Base-by-base conservation (phyloP, 2,113 vertebrate genomes). In the Phaethornis superciliosus region DNA sequence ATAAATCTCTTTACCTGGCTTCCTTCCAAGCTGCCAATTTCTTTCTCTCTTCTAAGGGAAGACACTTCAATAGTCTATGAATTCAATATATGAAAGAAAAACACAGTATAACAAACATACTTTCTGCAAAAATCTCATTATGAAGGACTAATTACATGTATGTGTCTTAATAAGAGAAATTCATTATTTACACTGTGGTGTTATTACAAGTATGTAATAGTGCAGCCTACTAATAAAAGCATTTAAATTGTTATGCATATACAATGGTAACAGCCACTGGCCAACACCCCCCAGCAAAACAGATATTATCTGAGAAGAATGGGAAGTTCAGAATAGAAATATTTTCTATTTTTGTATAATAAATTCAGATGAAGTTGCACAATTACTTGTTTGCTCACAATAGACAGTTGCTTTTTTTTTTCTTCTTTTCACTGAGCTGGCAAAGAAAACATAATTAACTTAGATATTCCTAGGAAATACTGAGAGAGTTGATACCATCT, bases 171-270 rank as follows among this genome's bases (percentile, higher is more conserved):
- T 32, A 87, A 74, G 22, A 47, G 4, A 28, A 64, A 7, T 13
- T 6, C 26, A 12, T 27, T 17, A 21, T 46, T 76, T 32, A 24
- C 19, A 46, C 32, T 9, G 19, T 19, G 47, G 10, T 37, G 47
- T 40, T 59, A 35, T 26, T 81, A 37, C 30, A 23, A 15, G 33
- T 13, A 37, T 0, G 0, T 5, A 55, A 26, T 67, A 33, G 9
- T 6, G 33, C 28, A 55, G 49, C 13, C 40, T 32, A 44, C 32
- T 47, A 35, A 4, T 27, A 52, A 33, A 54, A 58, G 5, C 15
- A 70, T 69, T 68, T 22, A 44, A 24, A 15, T 6, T 17, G 22
- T 15, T 77, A 52, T 56, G 22, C 9, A 19, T 18, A 40, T 4
- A 15, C 27, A 60, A 12, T 10, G 20, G 9, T 23, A 70, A 64